phyloP scores from a whole-genome alignment of 2,888 invertebrate genomes.

The Chelonus formosanus region DNA sequence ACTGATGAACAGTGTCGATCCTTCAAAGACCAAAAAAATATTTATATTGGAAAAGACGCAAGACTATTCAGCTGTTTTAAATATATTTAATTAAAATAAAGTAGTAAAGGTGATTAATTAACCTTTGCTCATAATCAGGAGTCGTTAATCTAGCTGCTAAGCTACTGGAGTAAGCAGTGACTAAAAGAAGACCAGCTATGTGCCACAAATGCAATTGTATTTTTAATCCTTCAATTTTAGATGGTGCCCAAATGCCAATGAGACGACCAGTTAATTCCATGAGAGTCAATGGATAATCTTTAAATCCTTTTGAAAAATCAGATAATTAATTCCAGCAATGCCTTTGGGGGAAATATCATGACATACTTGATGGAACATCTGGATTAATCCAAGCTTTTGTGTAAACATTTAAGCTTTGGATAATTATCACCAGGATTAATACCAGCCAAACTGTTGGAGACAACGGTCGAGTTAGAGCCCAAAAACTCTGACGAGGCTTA shows the following conservation, averaged over 20 bases:
- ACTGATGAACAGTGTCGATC: slow-evolving; percentile 53
- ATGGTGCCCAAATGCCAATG: slow-evolving; percentile 48
- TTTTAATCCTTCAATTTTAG: slow-evolving; percentile 42
- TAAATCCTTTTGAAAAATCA: slow-evolving; percentile 46
- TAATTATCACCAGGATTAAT: slow-evolving; percentile 42
- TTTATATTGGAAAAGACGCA: too few species aligned
- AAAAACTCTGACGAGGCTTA: slow-evolving; percentile 50
- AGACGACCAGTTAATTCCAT: slow-evolving; percentile 53
- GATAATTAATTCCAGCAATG: too few species aligned
- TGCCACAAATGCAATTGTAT: slow-evolving; percentile 57
- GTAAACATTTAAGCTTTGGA: slow-evolving; percentile 45
- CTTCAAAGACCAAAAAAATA: slow-evolving; percentile 38
- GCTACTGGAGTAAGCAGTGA: slow-evolving; percentile 56
- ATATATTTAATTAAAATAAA: too few species aligned
- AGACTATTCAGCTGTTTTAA: too few species aligned
- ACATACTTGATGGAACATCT: slow-evolving; percentile 46
- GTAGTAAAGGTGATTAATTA: background rate
- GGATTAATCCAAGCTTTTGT: slow-evolving; percentile 49
- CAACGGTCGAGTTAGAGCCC: slow-evolving; percentile 55
- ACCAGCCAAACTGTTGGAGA: slow-evolving; percentile 49
- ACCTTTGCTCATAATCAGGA: slow-evolving; percentile 54
- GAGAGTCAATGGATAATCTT: slow-evolving; percentile 46
- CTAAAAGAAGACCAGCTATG: slow-evolving; percentile 52
- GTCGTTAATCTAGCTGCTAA: slow-evolving; percentile 55
- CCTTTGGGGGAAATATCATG: too few species aligned